Percentiles rank a stretch among this genome's conserved stretches.
Evolutionary conservation across 2,113 vertebrate genomes (phyloP).

Genomic region (Psephotus haematonotus): DNA sequence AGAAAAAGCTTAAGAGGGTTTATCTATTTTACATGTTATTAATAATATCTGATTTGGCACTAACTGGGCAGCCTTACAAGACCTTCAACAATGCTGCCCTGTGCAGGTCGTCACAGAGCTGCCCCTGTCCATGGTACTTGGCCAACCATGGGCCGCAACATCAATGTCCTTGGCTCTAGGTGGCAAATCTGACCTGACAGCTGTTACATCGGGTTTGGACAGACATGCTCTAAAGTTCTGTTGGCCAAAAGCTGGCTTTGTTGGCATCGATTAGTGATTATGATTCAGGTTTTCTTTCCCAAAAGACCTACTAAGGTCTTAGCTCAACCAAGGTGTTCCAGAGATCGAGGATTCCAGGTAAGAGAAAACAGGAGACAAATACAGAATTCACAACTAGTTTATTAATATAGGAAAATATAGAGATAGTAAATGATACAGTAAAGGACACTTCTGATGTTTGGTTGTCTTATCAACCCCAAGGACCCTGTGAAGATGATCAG

Average conservation of each 20-base stretch:
- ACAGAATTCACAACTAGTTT: too few relatives aligned
- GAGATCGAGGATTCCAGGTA: too few relatives aligned
- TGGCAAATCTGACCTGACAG: neutral
- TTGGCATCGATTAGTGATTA: fast-evolving
- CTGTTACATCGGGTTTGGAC: neutral
- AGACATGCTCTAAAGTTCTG: fast-evolving
- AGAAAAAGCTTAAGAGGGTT: neutral
- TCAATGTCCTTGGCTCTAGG: neutral
- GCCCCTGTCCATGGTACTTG: neutral
- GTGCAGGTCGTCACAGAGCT: fast-evolving
- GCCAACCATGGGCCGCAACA: fast-evolving
- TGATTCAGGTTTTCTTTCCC: neutral
- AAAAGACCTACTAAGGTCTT: neutral
- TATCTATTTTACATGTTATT: neutral
- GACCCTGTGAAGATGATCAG: too few relatives aligned
- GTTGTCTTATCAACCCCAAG: too few relatives aligned
- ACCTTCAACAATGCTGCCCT: neutral
- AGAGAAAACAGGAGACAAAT: too few relatives aligned
- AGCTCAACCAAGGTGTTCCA: neutral
- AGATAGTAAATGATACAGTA: too few relatives aligned
- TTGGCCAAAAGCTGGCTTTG: neutral
- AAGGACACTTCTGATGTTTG: too few relatives aligned
- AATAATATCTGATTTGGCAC: neutral
- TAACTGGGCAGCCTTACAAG: neutral
- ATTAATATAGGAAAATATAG: too few relatives aligned